A percentile compares a stretch with the other conserved stretches of the same genome.
phyloP scores from a whole-genome alignment of 2,797 vertebrate genomes.

The Florisuga fusca region DNA sequence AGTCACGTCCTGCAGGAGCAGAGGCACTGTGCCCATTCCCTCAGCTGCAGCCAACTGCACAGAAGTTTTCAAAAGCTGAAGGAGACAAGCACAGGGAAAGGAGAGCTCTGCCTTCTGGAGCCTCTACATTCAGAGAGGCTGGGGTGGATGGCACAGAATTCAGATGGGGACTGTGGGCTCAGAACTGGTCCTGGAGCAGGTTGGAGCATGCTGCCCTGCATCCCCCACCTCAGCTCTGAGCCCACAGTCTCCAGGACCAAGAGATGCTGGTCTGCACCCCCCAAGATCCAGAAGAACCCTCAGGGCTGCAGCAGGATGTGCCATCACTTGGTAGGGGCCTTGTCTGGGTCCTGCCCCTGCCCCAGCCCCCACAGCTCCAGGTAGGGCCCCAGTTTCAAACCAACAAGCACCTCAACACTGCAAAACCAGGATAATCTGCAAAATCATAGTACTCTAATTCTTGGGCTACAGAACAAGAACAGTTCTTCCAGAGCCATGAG shows the following conservation, averaged over 20 bases:
- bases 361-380: too few relatives aligned
- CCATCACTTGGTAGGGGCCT: not conserved
- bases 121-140: rapidly evolving
- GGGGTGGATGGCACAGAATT: rapidly evolving
- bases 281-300: not conserved
- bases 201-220: not conserved
- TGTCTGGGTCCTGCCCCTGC: not conserved
- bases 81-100: not conserved
- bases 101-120: not conserved
- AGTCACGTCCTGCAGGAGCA: not conserved
- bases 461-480: not conserved
- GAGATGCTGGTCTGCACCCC: too few relatives aligned
- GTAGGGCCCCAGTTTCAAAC: rapidly evolving
- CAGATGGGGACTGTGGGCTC: not conserved
- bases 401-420: rapidly evolving
- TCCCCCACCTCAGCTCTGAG: too few relatives aligned
- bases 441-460: rapidly evolving
- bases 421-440: not conserved
- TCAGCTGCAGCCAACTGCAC: not conserved
- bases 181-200: not conserved
- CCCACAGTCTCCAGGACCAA: not conserved
- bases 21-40: not conserved
- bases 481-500: not conserved
- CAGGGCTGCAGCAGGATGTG: not conserved
- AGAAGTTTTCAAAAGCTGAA: not conserved